Percentiles rank a stretch among this genome's conserved stretches.
These are phyloP conservation scores for Thryonomys swinderianus DNA, from an alignment of 2,113 vertebrate genomes.

Conservation along the genomic window DNA sequence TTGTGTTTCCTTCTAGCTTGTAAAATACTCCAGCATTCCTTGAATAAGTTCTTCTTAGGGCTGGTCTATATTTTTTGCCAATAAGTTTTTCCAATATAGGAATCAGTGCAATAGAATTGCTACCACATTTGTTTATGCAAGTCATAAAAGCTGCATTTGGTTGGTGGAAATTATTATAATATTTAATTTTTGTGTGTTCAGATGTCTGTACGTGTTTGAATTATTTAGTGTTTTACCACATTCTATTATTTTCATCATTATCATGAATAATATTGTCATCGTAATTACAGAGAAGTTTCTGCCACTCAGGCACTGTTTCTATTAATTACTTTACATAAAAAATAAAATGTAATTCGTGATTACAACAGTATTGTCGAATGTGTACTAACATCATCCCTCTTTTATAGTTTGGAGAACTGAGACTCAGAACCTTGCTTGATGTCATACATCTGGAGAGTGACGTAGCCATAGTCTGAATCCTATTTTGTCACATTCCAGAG, in stretches of 20 bases:
- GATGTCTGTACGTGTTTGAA: slow-evolving; percentile 21
- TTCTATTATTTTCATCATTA: slow-evolving; percentile 61
- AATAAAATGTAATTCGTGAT: slow-evolving; percentile 51
- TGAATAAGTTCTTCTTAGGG: neutral
- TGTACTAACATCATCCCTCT: neutral
- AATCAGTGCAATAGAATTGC: slow-evolving; percentile 6
- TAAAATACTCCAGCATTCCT: neutral
- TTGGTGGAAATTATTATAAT: slow-evolving; percentile 51
- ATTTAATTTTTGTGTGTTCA: slow-evolving; percentile 39
- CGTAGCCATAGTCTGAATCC: neutral
- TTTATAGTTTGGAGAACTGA: slow-evolving; percentile 17
- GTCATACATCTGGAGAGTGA: neutral
- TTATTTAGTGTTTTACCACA: slow-evolving; percentile 58
- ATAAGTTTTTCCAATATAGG: neutral
- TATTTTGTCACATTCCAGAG: neutral
- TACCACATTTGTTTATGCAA: slow-evolving; percentile 17
- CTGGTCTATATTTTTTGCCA: neutral
- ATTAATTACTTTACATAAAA: slow-evolving; percentile 32
- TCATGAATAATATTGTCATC: slow-evolving; percentile 49
- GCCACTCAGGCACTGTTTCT: neutral
- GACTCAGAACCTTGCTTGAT: neutral
- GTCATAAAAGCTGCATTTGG: neutral
- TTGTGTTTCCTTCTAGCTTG: neutral
- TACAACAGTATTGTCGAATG: neutral
- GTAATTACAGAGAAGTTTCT: slow-evolving; percentile 41